Evolutionary conservation across 2,888 invertebrate species (phyloP).

Genomic region (Steinernema hermaphroditum): DNA sequence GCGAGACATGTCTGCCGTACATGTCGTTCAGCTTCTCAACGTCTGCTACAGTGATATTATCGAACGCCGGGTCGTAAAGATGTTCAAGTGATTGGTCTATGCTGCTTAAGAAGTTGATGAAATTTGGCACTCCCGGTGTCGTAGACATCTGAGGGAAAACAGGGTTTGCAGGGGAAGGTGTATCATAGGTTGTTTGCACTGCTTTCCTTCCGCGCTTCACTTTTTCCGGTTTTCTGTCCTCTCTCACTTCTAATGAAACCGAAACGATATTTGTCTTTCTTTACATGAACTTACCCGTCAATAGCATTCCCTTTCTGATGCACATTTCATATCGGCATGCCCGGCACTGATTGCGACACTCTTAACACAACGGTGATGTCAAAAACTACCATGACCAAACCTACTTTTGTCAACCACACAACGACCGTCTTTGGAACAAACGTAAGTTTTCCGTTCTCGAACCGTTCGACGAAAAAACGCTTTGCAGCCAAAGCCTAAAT

Average conservation of each 20-base stretch:
- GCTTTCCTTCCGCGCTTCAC: background rate
- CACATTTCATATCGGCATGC: constrained; percentile 15
- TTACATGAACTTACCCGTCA: constrained; percentile 4
- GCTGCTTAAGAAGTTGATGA: background rate
- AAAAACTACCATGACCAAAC: background rate
- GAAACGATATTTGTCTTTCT: background rate
- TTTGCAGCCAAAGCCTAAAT: constrained; percentile 19
- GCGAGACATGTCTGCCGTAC: constrained; percentile 4
- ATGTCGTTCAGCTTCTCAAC: background rate
- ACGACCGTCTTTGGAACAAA: background rate
- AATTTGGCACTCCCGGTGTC: background rate
- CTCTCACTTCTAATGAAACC: constrained; percentile 7
- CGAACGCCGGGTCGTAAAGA: background rate
- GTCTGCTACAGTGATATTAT: background rate
- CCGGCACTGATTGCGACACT: constrained; percentile 18
- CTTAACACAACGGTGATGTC: background rate
- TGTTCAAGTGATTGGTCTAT: constrained; percentile 13
- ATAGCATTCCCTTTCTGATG: background rate
- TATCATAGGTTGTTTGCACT: background rate
- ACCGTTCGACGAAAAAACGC: constrained; percentile 9
- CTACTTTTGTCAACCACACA: constrained; percentile 22
- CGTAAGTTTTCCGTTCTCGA: background rate
- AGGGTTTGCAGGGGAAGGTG: background rate
- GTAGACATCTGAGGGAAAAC: background rate
- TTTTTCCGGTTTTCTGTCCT: background rate